Conservation (phyloP, 2,888 invertebrate genomes). For the Apotomis turbidana region DNA sequence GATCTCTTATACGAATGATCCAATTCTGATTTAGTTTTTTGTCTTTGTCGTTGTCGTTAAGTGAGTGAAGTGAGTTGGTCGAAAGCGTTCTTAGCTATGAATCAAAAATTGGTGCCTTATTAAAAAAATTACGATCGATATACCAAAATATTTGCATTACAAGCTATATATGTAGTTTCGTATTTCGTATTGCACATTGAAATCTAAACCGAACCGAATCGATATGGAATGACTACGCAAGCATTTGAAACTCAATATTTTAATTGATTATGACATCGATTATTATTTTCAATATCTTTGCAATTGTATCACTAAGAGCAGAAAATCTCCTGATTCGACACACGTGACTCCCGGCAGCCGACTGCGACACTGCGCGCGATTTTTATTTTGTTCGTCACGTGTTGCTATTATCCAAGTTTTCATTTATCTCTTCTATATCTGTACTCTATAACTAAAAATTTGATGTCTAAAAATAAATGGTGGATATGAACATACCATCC, state of each 20-base stretch:
- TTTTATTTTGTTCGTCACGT: conserved; percentile 52
- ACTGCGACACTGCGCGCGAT: conserved; percentile 7
- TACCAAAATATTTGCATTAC: not conserved
- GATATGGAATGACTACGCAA: conserved; percentile 1
- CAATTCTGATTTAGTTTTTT: too few species aligned
- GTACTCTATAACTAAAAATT: too few species aligned
- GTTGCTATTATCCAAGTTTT: conserved; percentile 42
- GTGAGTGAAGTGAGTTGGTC: too few species aligned
- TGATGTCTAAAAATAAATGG: too few species aligned
- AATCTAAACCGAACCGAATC: not conserved
- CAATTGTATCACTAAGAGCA: conserved; percentile 51
- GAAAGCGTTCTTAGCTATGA: too few species aligned
- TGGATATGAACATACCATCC: too few species aligned
- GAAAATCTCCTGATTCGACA: conserved; percentile 52
- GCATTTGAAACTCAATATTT: conserved; percentile 9
- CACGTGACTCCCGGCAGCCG: conserved; percentile 54
- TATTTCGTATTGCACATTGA: not conserved
- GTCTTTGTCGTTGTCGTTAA: too few species aligned
- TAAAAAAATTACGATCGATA: not conserved
- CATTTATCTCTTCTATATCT: too few species aligned
- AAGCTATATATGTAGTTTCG: not conserved
- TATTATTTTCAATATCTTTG: conserved; percentile 15
- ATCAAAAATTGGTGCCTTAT: too few species aligned
- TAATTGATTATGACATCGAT: conserved; percentile 28
- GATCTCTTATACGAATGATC: too few species aligned